Base-by-base conservation (phyloP, 2,113 vertebrate species). In the Axis porcinus region DNA sequence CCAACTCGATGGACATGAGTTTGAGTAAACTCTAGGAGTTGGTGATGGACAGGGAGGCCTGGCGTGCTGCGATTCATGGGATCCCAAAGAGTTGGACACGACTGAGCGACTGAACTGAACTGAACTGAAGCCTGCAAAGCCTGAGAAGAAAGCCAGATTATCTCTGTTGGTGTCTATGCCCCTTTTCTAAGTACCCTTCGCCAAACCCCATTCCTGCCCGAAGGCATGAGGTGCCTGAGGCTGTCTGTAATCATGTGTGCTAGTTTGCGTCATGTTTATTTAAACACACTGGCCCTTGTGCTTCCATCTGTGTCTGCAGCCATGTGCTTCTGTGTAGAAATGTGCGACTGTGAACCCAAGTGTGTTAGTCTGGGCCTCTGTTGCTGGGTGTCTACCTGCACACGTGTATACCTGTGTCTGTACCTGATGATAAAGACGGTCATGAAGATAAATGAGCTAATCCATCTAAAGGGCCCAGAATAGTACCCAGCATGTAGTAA, bases 221-320 rank as follows among this genome's bases (percentile, higher is more conserved):
- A 64, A 27, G 40, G 87, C 17, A 4, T 1, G 15, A 62, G 50
- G 16, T 17, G 28, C 30, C 47, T 3, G 9, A 6, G 30, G 12
- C 8, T 6, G 0, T 25, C 21, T 50, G 3, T 16, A 33, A 33
- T n/a, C 27, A 1, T 7, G 33, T 11, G 36, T 45, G 23, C 15
- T 4, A 16, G 14, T 3, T 23, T 27, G 43, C 12, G 28, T 47
- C 40, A 1, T 45, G 81, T 45, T 62, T 55, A 54, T 19, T 27
- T 90, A 40, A 33, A 40, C 81, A 33, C 10, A 12, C 27, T 6
- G n/a, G 16, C 33, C 27, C 0, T 0, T 33, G 54, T 58, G n/a
- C 50, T 64, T 27, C 19, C 17, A 12, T 47, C 33, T 10, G 23
- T 30, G 25, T 58, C 19, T 36, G 4, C 45, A 40, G 64, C 47